Base-by-base conservation (phyloP, 1,140 invertebrate species). In the Penaeus japonicus region DNA sequence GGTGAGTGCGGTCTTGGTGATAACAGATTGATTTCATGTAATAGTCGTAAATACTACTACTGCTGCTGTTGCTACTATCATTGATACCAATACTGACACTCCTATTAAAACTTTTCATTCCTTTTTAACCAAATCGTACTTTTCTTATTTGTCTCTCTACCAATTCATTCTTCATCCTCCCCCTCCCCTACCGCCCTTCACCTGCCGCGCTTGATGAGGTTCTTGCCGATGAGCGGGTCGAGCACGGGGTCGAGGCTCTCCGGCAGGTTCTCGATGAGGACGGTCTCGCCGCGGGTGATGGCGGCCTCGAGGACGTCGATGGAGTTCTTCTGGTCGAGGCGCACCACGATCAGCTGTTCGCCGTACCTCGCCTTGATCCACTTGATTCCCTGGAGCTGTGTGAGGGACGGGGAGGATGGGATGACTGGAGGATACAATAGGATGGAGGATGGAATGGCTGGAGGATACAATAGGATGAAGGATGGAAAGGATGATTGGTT, bases 321-420 rank as follows among this genome's bases (percentile, higher is more conserved):
- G 92, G 97, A 98, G 84, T 97, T 97, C 92, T 96, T 96, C 92
- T 97, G 96, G 15, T 97, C 98, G 47, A 99, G 93, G 39, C 97
- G 94, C 90, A 99, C 96, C 0, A 98, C 96, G 91, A 95, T 94
- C 30, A 99, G 92, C 10, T 94, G 93, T 17, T 96, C 96, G 7
- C 96, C 96, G 92, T 97, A 99, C 91, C 96, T 97, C 91, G 97
- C 96, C 92, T 98, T 98, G 89, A 99, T 99, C 98, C 98, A 99
- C 92, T 99, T 99, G 2, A 98, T 95, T 20, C 98, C 98, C 95
- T 97, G 96, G 5, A 97, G 93, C 95, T 97, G 91, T 78, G 27
- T n/a, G 62, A 0, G 62, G 27, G 3, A 0, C 15, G n/a, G 57
- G 15, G 57, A 59, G 57, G 15, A 59, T 59, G 15, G n/a, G 57